Evolutionary conservation across 2,888 invertebrate species (phyloP).

Genomic region (Athalia circularis): DNA sequence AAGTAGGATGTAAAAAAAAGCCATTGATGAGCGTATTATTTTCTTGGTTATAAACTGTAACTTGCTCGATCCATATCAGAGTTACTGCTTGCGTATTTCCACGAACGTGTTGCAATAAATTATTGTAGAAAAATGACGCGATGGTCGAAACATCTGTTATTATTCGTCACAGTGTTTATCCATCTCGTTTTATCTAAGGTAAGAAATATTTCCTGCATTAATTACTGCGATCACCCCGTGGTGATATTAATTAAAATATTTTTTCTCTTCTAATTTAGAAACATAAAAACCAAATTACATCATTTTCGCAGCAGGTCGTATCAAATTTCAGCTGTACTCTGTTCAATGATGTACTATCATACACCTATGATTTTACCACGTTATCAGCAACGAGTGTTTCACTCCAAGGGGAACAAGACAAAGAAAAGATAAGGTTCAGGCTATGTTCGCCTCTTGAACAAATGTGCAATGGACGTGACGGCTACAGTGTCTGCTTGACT

Average conservation of each 20-base stretch:
- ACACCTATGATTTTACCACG: slow-evolving; percentile 19
- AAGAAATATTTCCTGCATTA: background rate
- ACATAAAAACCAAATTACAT: too few species aligned
- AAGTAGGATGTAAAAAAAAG: too few species aligned
- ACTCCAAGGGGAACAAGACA: background rate
- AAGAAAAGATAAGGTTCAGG: background rate
- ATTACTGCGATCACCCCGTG: background rate
- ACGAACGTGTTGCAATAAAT: background rate
- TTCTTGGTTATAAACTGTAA: too few species aligned
- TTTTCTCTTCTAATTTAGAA: background rate
- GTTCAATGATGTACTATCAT: background rate
- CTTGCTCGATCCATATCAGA: too few species aligned
- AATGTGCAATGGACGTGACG: slow-evolving; percentile 58
- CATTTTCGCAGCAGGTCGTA: background rate
- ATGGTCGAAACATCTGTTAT: background rate
- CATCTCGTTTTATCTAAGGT: background rate
- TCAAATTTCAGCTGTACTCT: background rate
- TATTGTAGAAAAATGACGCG: slow-evolving; percentile 1
- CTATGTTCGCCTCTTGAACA: slow-evolving; percentile 59
- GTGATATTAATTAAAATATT: background rate
- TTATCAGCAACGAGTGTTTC: slow-evolving; percentile 20
- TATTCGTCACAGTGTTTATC: slow-evolving; percentile 7
- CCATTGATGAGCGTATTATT: too few species aligned
- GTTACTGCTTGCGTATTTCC: too few species aligned
- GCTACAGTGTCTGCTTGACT: slow-evolving; percentile 62